Evolutionary conservation across 1,140 invertebrate genomes (phyloP).

Genomic region (Aethina tumida): DNA sequence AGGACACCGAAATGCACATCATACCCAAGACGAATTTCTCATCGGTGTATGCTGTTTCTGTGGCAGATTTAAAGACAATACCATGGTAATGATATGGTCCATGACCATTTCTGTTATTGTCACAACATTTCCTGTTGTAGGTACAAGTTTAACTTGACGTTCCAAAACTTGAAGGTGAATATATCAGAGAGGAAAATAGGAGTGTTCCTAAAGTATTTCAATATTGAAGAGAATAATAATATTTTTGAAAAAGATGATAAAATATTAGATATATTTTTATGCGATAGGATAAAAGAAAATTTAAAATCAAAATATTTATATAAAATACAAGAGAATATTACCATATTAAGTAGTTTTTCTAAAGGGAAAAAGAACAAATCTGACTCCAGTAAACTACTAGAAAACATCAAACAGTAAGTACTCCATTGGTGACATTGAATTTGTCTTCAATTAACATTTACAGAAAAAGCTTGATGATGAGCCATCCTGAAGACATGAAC

Average conservation of each 20-base stretch:
- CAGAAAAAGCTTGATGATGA: conserved; percentile 14
- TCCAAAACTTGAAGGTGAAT: conserved; percentile 66
- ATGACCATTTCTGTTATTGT: neutral
- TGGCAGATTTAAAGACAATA: conserved; percentile 25
- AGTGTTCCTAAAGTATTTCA: conserved; percentile 55
- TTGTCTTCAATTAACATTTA: conserved; percentile 4
- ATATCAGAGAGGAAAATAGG: conserved; percentile 64
- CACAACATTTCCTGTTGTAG: conserved; percentile 35
- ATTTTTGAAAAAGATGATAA: conserved; percentile 16
- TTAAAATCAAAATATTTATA: conserved; percentile 12
- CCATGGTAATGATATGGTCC: conserved; percentile 20
- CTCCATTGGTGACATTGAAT: conserved; percentile 2
- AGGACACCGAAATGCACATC: conserved; percentile 67
- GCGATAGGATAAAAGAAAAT: conserved; percentile 10
- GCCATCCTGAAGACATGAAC: conserved; percentile 25
- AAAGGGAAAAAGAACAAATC: conserved; percentile 15
- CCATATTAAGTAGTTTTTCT: conserved; percentile 12
- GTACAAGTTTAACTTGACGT: conserved; percentile 65
- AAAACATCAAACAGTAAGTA: conserved; percentile 17
- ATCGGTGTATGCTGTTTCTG: conserved; percentile 24
- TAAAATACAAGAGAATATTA: conserved; percentile 12
- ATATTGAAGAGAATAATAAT: conserved; percentile 33
- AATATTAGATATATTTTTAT: conserved; percentile 12
- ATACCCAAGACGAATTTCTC: conserved; percentile 47
- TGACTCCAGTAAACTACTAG: conserved; percentile 8